Evolutionary conservation across 1,140 invertebrate species (phyloP).

Genomic region (Drosophila micromelanica): DNA sequence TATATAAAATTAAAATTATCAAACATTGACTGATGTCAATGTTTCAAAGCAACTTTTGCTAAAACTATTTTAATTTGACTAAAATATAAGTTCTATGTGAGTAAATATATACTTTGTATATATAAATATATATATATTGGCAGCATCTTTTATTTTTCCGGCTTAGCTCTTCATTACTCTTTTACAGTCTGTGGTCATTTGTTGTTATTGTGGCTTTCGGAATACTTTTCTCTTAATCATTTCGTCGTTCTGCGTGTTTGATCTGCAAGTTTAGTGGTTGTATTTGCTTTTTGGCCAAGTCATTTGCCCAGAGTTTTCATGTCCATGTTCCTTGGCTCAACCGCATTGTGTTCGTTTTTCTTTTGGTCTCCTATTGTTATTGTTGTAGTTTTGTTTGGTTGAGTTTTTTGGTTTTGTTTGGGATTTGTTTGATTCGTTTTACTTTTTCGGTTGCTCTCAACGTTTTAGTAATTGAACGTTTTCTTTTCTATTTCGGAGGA

Average conservation of each 20-base stretch:
- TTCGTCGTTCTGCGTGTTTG: constrained; percentile 42
- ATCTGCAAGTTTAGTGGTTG: constrained; percentile 26
- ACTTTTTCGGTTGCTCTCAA: constrained; percentile 25
- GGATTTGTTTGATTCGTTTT: constrained; percentile 17
- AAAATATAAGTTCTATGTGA: neutral
- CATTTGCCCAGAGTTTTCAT: constrained; percentile 39
- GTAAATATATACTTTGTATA: no score
- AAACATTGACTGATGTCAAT: no score
- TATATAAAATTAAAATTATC: no score
- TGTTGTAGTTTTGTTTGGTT: constrained; percentile 25
- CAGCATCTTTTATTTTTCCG: neutral
- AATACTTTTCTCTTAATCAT: constrained; percentile 25
- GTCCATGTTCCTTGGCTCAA: constrained; percentile 29
- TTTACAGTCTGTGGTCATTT: neutral
- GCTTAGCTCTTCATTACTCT: constrained; percentile 2
- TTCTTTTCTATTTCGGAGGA: constrained; percentile 11
- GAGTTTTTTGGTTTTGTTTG: constrained; percentile 8
- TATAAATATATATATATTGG: neutral
- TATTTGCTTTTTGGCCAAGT: constrained; percentile 48
- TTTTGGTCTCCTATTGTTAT: constrained; percentile 31
- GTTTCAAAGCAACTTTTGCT: no score
- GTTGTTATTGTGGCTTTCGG: constrained; percentile 20
- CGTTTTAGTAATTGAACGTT: constrained; percentile 38
- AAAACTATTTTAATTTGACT: no score
- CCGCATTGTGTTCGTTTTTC: constrained; percentile 30